These are phyloP conservation scores for Sciurus niger DNA, from an alignment of 2,113 vertebrate genomes.

Conservation along the genomic window DNA sequence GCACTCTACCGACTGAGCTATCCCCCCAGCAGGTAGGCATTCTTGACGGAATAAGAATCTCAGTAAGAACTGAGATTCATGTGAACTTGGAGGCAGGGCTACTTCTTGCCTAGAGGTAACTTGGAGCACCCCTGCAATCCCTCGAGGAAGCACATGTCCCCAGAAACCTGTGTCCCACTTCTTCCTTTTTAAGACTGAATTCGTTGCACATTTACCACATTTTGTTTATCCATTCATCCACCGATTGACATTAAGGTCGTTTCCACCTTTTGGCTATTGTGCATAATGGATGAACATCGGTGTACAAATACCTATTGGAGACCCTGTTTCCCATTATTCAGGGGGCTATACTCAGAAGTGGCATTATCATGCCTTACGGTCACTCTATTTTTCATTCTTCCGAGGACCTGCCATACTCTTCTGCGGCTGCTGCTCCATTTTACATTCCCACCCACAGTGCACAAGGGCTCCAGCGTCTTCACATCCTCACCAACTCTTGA, in stretches of 20 bases:
- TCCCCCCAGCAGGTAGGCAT: background rate
- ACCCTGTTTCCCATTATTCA: background rate
- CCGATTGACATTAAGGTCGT: background rate
- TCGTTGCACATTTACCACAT: rapidly evolving
- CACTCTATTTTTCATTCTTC: background rate
- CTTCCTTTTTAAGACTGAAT: background rate
- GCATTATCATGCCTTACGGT: background rate
- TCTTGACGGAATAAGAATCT: background rate
- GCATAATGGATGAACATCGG: background rate
- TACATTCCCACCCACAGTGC: background rate
- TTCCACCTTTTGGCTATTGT: background rate
- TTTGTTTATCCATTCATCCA: background rate
- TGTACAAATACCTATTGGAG: background rate
- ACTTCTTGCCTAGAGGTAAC: background rate
- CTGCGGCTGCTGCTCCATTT: background rate
- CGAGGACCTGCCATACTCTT: background rate
- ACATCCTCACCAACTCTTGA: background rate
- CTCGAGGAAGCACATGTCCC: background rate
- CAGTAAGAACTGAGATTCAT: background rate
- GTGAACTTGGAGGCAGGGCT: background rate
- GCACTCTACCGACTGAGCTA: no score
- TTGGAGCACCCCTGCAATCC: background rate
- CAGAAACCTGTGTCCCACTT: background rate
- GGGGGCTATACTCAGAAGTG: background rate
- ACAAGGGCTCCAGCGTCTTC: background rate